A percentile compares a stretch with the other conserved stretches of the same genome.
phyloP scores from a whole-genome alignment of 2,888 invertebrate genomes.

The Baccha elongata region DNA sequence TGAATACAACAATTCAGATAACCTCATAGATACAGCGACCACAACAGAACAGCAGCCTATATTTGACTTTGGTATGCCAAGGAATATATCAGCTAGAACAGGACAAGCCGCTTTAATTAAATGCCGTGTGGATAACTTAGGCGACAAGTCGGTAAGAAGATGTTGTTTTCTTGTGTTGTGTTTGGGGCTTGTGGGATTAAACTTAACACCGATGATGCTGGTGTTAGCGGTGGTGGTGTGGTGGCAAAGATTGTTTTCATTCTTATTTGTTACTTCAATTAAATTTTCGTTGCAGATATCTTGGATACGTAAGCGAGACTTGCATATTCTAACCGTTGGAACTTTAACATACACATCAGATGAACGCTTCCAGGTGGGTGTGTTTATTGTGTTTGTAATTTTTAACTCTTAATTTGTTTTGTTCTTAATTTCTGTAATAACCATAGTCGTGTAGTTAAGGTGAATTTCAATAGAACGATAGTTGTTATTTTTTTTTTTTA shows the following conservation, averaged over 20 bases:
- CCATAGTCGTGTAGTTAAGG: background rate
- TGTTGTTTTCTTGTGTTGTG: too few species aligned
- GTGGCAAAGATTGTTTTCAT: background rate
- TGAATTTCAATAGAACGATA: background rate
- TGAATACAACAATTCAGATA: conserved; percentile 41
- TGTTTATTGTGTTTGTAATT: background rate
- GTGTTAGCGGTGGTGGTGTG: background rate
- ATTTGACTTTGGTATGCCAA: conserved; percentile 70
- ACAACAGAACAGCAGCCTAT: conserved; percentile 41
- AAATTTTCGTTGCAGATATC: conserved; percentile 76
- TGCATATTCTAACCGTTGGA: conserved; percentile 80
- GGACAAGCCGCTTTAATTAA: conserved; percentile 71
- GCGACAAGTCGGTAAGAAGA: conserved; percentile 65
- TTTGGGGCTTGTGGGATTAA: too few species aligned
- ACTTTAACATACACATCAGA: conserved; percentile 80
- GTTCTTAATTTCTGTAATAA: background rate
- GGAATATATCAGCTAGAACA: conserved; percentile 65
- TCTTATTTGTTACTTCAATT: background rate
- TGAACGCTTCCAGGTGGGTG: conserved; percentile 79
- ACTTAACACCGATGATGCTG: too few species aligned
- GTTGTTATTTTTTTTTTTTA: background rate
- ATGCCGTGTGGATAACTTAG: conserved; percentile 69
- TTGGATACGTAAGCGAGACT: conserved; percentile 81
- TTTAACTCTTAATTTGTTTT: background rate
- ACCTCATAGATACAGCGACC: conserved; percentile 45